A percentile compares a stretch with the other conserved stretches of the same genome.
Conservation (phyloP, 1,140 invertebrate species). For the Oncopeltus fasciatus region DNA sequence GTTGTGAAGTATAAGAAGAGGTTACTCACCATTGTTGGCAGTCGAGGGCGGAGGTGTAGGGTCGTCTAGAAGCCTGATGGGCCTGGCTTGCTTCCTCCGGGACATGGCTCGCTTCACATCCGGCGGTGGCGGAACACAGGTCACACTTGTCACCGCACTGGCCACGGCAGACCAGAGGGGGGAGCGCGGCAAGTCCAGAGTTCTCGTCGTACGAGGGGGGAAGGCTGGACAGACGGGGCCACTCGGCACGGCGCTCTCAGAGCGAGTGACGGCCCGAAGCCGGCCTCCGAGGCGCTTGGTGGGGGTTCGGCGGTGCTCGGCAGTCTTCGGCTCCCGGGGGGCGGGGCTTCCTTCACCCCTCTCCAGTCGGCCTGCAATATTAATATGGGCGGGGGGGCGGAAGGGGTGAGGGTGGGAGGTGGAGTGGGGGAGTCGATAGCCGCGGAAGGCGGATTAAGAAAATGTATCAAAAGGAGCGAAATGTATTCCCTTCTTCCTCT, state of each 20-base stretch:
- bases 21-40: slow-evolving; percentile 16
- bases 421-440: slow-evolving; percentile 2
- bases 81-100: slow-evolving; percentile 44
- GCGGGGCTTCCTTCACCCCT: background rate
- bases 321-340: background rate
- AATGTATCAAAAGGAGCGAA: slow-evolving; percentile 5
- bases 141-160: background rate
- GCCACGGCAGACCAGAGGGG: background rate
- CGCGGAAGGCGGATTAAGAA: background rate
- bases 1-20: no score
- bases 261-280: slow-evolving; percentile 1
- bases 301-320: slow-evolving; percentile 2
- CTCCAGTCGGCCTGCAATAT: background rate
- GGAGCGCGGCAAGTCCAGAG: no score
- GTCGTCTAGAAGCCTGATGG: slow-evolving; percentile 31
- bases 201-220: background rate
- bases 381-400: background rate
- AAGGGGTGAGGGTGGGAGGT: background rate
- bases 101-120: slow-evolving; percentile 31
- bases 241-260: background rate
- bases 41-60: background rate
- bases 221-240: background rate
- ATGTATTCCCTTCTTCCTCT: background rate
- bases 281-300: background rate
- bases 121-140: background rate